Evolutionary conservation across 2,888 invertebrate genomes (phyloP).

Genomic region (Idaea dimidiata): DNA sequence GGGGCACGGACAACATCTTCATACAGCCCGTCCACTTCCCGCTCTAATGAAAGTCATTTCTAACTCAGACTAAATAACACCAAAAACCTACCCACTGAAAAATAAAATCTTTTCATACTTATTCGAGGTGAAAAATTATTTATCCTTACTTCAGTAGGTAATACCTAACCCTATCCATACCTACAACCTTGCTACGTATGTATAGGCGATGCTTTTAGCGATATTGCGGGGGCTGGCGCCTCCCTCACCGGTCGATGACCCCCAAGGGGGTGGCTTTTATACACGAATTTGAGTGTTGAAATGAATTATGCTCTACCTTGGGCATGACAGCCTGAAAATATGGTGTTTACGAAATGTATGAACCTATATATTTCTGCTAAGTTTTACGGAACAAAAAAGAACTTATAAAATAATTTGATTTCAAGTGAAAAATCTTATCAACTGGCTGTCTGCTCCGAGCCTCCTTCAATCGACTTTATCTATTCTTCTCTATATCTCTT

Average conservation of each 20-base stretch:
- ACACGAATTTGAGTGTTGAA: slow-evolving; percentile 49
- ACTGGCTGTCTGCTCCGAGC: too few relatives aligned
- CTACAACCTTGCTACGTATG: slow-evolving; percentile 26
- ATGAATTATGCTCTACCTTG: slow-evolving; percentile 7
- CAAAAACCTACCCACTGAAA: not conserved
- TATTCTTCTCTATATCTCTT: too few relatives aligned
- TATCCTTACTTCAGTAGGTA: not conserved
- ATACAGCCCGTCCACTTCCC: too few relatives aligned
- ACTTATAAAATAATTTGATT: too few relatives aligned
- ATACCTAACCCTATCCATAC: slow-evolving; percentile 16
- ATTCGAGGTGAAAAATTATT: not conserved
- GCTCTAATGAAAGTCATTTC: too few relatives aligned
- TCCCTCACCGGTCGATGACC: slow-evolving; percentile 56
- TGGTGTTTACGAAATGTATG: not conserved
- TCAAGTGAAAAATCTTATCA: too few relatives aligned
- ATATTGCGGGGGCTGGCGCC: slow-evolving; percentile 53
- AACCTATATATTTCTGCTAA: not conserved
- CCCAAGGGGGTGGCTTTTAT: slow-evolving; percentile 46
- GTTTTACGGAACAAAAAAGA: too few relatives aligned
- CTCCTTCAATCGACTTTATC: too few relatives aligned
- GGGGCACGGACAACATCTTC: too few relatives aligned
- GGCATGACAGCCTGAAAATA: not conserved
- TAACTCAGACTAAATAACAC: not conserved
- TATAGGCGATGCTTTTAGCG: slow-evolving; percentile 64
- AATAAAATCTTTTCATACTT: not conserved